Conservation (phyloP, 1,140 invertebrate species). For the Plutomurus gul region DNA sequence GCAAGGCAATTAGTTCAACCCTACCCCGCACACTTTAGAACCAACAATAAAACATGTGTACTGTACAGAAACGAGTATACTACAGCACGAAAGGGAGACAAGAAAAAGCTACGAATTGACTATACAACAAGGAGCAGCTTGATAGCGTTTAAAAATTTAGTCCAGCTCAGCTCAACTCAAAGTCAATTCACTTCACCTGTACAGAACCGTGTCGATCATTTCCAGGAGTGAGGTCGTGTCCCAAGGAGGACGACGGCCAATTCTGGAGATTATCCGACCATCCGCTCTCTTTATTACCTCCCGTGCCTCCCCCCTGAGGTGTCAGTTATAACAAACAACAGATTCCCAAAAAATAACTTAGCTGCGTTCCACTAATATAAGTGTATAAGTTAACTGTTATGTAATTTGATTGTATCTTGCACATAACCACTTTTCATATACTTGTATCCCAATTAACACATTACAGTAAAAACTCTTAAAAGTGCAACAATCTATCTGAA, state of each 20-base stretch:
- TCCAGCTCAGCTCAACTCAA: constrained; percentile 13
- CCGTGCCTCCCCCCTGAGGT: constrained; percentile 59
- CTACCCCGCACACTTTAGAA: no score
- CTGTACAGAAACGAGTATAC: background rate
- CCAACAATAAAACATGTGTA: no score
- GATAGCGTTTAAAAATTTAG: constrained; percentile 15
- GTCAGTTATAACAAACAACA: constrained; percentile 35
- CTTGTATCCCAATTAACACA: background rate
- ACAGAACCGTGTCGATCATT: constrained; percentile 88
- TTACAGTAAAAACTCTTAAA: background rate
- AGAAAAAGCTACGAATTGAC: constrained; percentile 28
- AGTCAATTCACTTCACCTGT: constrained; percentile 70
- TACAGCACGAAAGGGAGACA: constrained; percentile 23
- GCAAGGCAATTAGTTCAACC: no score
- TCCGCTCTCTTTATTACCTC: constrained; percentile 63
- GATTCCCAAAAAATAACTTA: constrained; percentile 8
- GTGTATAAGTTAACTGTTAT: background rate
- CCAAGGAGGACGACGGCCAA: constrained; percentile 58
- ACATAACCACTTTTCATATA: background rate
- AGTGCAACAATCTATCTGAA: no score
- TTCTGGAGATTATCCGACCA: constrained; percentile 66
- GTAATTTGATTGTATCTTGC: background rate
- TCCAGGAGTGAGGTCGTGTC: constrained; percentile 79
- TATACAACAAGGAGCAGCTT: constrained; percentile 10
- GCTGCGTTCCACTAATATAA: background rate